Evolutionary conservation across 2,888 invertebrate species (phyloP).

Genomic region (Osmoderma eremita): DNA sequence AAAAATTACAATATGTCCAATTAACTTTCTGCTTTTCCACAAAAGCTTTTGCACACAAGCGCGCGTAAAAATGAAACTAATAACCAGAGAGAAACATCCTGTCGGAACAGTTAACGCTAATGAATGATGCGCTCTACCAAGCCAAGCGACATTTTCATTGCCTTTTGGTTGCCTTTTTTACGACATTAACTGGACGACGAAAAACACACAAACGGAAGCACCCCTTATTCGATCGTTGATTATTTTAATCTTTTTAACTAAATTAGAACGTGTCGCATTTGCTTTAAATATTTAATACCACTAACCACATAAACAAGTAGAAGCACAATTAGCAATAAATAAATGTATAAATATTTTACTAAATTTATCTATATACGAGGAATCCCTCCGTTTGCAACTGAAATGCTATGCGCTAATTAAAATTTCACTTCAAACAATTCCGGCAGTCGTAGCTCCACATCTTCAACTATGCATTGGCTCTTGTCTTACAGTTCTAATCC

Average conservation of each 20-base stretch:
- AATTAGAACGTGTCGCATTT: not conserved
- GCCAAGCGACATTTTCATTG: not conserved
- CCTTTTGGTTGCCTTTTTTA: constrained; percentile 1
- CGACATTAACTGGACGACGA: not conserved
- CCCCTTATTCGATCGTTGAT: not conserved
- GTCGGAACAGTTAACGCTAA: constrained; percentile 14
- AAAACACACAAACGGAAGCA: not conserved
- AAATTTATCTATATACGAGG: too few species aligned
- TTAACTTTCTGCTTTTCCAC: too few species aligned
- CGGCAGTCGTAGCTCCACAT: too few species aligned
- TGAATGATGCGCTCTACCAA: constrained; percentile 10
- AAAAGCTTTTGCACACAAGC: constrained; percentile 14
- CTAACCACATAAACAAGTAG: too few species aligned
- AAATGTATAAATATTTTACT: too few species aligned
- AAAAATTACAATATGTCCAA: constrained; percentile 39
- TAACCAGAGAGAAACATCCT: constrained; percentile 13
- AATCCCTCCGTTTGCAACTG: too few species aligned
- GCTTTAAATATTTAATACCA: too few species aligned
- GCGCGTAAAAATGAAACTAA: constrained; percentile 28
- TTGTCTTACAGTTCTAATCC: not conserved
- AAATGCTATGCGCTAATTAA: too few species aligned
- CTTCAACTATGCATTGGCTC: too few species aligned
- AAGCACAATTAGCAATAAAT: too few species aligned
- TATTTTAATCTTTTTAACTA: not conserved
- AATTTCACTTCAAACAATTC: too few species aligned